phyloP scores from a whole-genome alignment of 2,113 vertebrate genomes.

The Ictalurus furcatus region DNA sequence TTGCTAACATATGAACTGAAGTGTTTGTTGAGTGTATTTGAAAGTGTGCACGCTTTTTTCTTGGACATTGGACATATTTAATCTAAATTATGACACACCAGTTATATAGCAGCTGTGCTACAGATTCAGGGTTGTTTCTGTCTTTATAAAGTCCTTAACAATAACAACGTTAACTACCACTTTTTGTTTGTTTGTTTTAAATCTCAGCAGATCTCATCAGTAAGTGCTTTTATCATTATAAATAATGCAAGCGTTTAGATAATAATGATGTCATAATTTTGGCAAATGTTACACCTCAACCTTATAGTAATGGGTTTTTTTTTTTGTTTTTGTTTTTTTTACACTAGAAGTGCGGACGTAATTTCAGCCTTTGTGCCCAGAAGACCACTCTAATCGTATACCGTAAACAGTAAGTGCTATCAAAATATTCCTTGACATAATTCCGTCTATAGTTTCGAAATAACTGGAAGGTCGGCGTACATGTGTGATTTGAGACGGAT shows the following conservation, averaged over 20 bases:
- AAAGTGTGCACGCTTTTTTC: neutral
- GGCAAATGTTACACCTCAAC: too few relatives aligned
- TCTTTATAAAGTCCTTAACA: neutral
- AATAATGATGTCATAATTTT: neutral
- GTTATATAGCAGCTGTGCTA: neutral
- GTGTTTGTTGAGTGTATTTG: neutral
- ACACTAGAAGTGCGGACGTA: neutral
- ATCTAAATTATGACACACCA: neutral
- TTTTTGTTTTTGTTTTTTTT: neutral
- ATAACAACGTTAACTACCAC: too few relatives aligned
- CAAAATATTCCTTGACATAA: neutral
- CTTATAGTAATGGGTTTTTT: neutral
- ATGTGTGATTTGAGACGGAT: conserved; percentile 81
- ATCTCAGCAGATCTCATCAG: neutral
- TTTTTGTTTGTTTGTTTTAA: too few relatives aligned
- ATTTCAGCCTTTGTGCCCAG: conserved; percentile 1
- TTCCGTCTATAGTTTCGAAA: conserved; percentile 20
- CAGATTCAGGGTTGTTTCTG: neutral
- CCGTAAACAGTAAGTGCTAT: neutral
- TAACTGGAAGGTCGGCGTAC: conserved; percentile 77
- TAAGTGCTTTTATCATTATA: neutral
- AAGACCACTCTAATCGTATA: neutral
- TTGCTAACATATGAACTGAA: neutral
- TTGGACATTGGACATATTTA: neutral
- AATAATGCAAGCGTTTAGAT: neutral